Evolutionary conservation across 2,888 invertebrate species (phyloP).

Genomic region (Netelia melanura): DNA sequence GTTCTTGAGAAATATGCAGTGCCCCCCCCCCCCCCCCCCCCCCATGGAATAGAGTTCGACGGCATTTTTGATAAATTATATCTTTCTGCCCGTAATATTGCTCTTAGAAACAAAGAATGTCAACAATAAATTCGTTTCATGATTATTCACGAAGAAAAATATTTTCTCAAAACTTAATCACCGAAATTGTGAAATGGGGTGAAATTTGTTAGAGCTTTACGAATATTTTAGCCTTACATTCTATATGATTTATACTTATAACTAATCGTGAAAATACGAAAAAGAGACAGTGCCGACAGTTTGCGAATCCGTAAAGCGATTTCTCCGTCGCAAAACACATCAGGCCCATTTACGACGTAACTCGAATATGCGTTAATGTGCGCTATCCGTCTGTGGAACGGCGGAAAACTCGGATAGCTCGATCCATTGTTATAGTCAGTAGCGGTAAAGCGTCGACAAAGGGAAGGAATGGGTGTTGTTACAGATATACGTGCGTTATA

Average conservation of each 20-base stretch:
- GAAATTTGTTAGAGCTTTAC: no score
- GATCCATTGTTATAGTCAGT: constrained; percentile 36
- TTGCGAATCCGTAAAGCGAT: not conserved
- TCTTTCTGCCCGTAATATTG: no score
- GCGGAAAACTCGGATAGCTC: constrained; percentile 48
- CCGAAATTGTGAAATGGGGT: no score
- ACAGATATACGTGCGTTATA: not conserved
- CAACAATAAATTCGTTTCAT: no score
- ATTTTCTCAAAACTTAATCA: no score
- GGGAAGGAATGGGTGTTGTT: constrained; percentile 22
- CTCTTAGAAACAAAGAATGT: no score
- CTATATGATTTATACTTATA: not conserved
- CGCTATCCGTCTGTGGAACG: constrained; percentile 12
- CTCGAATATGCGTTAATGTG: constrained; percentile 5
- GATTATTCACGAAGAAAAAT: no score
- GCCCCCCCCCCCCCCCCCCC: no score
- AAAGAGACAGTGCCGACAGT: not conserved
- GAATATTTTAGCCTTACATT: not conserved
- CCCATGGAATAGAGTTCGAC: no score
- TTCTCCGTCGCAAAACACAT: not conserved
- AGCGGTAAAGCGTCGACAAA: constrained; percentile 21
- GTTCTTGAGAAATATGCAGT: no score
- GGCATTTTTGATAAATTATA: no score
- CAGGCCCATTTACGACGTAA: not conserved
- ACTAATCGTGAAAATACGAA: not conserved